phyloP scores from a whole-genome alignment of 2,888 invertebrate species.

The Gastrophysa polygoni region DNA sequence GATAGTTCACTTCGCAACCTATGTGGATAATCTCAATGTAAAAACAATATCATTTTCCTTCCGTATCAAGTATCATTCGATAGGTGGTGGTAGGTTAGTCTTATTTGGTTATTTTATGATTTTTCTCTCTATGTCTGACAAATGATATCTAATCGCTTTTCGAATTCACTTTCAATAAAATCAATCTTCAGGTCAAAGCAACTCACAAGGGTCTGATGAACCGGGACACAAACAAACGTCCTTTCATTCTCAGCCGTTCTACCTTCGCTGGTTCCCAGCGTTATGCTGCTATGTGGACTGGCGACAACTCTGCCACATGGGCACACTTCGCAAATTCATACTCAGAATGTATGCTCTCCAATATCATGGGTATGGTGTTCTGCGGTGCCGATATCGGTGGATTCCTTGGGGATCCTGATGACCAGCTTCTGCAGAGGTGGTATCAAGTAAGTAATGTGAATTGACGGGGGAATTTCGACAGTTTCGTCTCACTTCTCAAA shows the following conservation, averaged over 20 bases:
- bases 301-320: constrained; percentile 95
- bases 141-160: too few relatives aligned
- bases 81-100: too few relatives aligned
- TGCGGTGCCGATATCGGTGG: constrained; percentile 96
- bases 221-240: constrained; percentile 70
- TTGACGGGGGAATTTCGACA: neutral
- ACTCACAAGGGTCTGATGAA: constrained; percentile 66
- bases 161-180: too few relatives aligned
- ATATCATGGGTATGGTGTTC: constrained; percentile 85
- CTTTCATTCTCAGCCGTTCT: constrained; percentile 89
- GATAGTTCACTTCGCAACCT: too few relatives aligned
- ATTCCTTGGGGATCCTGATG: constrained; percentile 91
- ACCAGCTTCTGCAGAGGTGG: constrained; percentile 81
- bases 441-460: constrained; percentile 62
- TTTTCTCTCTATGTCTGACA: too few relatives aligned
- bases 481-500: too few relatives aligned
- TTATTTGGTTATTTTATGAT: too few relatives aligned
- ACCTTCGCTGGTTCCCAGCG: constrained; percentile 93
- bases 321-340: constrained; percentile 80
- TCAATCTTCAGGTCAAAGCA: constrained; percentile 61
- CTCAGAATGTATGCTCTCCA: constrained; percentile 82
- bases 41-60: too few relatives aligned
- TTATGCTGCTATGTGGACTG: constrained; percentile 94
- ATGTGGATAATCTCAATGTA: too few relatives aligned
- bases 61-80: too few relatives aligned